Evolutionary conservation across 2,888 invertebrate genomes (phyloP).

Genomic region (Autographa pulchrina): DNA sequence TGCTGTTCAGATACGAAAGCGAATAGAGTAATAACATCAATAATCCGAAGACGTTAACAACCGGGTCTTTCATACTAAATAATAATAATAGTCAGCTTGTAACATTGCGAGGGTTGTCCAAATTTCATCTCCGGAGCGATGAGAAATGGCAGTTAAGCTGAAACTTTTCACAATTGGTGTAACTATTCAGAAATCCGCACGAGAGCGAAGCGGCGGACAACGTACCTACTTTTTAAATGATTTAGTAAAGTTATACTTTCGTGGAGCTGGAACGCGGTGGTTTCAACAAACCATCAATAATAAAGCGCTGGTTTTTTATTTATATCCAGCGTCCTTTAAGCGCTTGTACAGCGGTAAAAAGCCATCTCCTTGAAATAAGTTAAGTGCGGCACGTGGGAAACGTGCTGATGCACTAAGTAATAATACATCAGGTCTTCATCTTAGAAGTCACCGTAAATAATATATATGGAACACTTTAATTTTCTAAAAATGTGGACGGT

Average conservation of each 20-base stretch:
- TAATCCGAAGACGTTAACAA: conserved; percentile 47
- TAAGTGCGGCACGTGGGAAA: conserved; percentile 13
- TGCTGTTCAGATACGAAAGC: conserved; percentile 11
- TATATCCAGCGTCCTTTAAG: conserved; percentile 16
- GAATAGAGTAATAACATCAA: conserved; percentile 44
- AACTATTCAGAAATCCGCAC: conserved; percentile 59
- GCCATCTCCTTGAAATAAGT: conserved; percentile 11
- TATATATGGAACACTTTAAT: background rate
- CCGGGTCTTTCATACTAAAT: conserved; percentile 56
- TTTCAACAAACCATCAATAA: conserved; percentile 48
- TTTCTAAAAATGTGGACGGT: background rate
- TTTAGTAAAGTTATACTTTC: conserved; percentile 58
- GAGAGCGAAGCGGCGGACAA: conserved; percentile 41
- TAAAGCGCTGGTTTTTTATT: conserved; percentile 37
- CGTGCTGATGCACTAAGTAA: conserved; percentile 10
- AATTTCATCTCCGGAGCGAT: conserved; percentile 66
- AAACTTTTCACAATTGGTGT: conserved; percentile 66
- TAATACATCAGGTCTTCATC: conserved; percentile 11
- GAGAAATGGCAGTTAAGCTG: conserved; percentile 63
- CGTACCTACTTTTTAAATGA: conserved; percentile 58
- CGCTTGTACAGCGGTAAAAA: conserved; percentile 9
- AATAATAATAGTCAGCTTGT: conserved; percentile 60
- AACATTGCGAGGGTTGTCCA: conserved; percentile 60
- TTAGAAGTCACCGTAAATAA: background rate
- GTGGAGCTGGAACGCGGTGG: conserved; percentile 23